Conservation (phyloP, 2,888 invertebrate species). For the Melipona beecheii region DNA sequence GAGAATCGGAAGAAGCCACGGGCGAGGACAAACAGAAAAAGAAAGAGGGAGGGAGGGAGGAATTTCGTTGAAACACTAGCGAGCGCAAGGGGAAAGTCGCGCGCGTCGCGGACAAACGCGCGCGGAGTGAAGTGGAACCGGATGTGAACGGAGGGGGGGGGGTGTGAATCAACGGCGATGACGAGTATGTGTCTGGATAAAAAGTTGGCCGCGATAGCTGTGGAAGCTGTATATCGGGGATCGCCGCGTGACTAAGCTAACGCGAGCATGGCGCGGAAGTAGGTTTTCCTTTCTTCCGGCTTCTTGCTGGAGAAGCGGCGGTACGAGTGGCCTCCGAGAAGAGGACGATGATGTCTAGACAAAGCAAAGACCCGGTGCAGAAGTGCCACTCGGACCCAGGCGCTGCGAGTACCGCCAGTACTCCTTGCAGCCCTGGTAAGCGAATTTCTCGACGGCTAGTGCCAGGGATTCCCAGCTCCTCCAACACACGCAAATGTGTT, state of each 20-base stretch:
- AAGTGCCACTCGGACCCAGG: constrained; percentile 89
- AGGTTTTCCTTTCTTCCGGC: constrained; percentile 43
- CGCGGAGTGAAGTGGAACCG: too few relatives aligned
- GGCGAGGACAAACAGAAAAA: not conserved
- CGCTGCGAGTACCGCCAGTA: constrained; percentile 76
- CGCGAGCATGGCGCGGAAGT: constrained; percentile 51
- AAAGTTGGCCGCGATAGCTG: not conserved
- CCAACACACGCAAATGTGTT: constrained; percentile 90
- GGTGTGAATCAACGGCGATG: constrained; percentile 30
- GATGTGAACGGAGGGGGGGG: constrained; percentile 5
- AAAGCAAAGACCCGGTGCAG: constrained; percentile 87
- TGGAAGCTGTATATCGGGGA: constrained; percentile 4
- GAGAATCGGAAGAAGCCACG: not conserved
- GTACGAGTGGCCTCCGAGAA: constrained; percentile 35
- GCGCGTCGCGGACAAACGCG: not conserved
- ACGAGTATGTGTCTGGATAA: constrained; percentile 17
- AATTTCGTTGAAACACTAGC: not conserved
- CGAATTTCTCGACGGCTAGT: constrained; percentile 76
- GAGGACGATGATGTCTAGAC: constrained; percentile 78
- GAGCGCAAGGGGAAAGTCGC: not conserved
- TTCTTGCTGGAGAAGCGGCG: constrained; percentile 40
- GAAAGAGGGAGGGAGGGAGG: too few relatives aligned
- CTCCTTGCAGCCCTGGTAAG: constrained; percentile 76
- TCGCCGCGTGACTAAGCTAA: constrained; percentile 43
- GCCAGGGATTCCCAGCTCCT: constrained; percentile 80